Evolutionary conservation across 35 echinoderm and acorn worm genomes (phyloP).

Genomic region (Lytechinus variegatus): DNA sequence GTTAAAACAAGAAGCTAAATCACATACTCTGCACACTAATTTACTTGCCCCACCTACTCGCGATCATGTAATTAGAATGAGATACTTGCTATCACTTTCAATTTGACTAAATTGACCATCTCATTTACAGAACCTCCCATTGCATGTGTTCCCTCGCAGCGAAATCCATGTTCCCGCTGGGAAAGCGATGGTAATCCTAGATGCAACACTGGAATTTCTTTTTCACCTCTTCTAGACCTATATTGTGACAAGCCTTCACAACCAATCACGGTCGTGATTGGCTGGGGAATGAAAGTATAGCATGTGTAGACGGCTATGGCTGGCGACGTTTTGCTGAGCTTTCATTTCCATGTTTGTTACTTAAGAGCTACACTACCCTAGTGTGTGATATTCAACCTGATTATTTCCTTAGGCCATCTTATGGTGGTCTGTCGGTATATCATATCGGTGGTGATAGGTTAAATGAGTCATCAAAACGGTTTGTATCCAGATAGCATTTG

Average conservation of each 20-base stretch:
- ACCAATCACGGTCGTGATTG: not conserved
- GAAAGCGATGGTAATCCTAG: not conserved
- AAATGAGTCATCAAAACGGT: not conserved
- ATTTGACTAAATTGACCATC: not conserved
- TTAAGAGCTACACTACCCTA: not conserved
- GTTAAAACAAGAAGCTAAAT: not conserved
- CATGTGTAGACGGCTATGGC: not conserved
- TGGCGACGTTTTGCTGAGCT: not conserved
- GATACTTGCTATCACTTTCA: not conserved
- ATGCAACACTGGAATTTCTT: slow-evolving; percentile 4
- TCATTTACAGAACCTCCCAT: not conserved
- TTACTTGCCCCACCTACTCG: not conserved
- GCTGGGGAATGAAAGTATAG: not conserved
- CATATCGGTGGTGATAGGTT: not conserved
- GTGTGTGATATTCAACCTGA: not conserved
- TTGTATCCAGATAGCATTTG: not conserved
- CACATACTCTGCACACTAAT: not conserved
- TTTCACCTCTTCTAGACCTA: slow-evolving; percentile 9
- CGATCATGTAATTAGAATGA: not conserved
- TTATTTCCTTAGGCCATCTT: not conserved
- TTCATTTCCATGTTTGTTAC: not conserved
- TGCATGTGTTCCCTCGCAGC: slow-evolving; percentile 7
- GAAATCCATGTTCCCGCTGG: not conserved
- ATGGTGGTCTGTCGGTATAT: not conserved
- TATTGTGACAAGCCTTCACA: slow-evolving; percentile 3